Percentiles rank a stretch among this genome's conserved stretches.
Evolutionary conservation across 1,140 invertebrate genomes (phyloP).

Genomic region (Heliconius hermathena): DNA sequence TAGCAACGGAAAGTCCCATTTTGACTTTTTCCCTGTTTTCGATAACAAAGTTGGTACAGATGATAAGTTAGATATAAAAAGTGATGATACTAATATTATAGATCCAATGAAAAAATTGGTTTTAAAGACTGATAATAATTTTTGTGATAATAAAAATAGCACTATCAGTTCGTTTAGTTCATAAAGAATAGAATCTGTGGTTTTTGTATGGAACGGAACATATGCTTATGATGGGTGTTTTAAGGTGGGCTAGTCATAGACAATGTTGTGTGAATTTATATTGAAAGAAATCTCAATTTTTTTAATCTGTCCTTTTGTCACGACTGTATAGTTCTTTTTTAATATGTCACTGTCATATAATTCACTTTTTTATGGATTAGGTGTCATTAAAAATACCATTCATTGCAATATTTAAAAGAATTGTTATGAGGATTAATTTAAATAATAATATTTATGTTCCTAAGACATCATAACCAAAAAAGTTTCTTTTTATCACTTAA

Average conservation of each 20-base stretch:
- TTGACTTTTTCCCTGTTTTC: constrained; percentile 74
- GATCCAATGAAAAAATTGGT: constrained; percentile 79
- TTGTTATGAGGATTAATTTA: too few species aligned
- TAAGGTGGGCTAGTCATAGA: constrained; percentile 46
- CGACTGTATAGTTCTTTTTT: too few species aligned
- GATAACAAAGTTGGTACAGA: constrained; percentile 62
- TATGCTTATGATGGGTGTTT: constrained; percentile 48
- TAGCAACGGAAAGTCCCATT: constrained; percentile 69
- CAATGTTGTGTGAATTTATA: background rate
- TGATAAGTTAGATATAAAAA: constrained; percentile 50
- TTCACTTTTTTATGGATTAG: too few species aligned
- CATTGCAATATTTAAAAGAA: too few species aligned
- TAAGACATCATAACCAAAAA: too few species aligned
- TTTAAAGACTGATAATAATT: constrained; percentile 79
- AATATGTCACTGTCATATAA: too few species aligned
- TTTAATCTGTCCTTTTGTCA: too few species aligned
- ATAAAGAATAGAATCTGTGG: constrained; percentile 42
- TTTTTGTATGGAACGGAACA: constrained; percentile 56
- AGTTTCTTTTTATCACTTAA: too few species aligned
- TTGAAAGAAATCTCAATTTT: background rate
- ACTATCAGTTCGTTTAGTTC: constrained; percentile 75
- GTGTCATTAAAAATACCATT: too few species aligned
- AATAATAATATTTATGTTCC: too few species aligned
- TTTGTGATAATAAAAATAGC: constrained; percentile 79
- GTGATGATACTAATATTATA: constrained; percentile 76